Conservation (phyloP, 2,113 vertebrate genomes). For the Cyprinodon variegatus region DNA sequence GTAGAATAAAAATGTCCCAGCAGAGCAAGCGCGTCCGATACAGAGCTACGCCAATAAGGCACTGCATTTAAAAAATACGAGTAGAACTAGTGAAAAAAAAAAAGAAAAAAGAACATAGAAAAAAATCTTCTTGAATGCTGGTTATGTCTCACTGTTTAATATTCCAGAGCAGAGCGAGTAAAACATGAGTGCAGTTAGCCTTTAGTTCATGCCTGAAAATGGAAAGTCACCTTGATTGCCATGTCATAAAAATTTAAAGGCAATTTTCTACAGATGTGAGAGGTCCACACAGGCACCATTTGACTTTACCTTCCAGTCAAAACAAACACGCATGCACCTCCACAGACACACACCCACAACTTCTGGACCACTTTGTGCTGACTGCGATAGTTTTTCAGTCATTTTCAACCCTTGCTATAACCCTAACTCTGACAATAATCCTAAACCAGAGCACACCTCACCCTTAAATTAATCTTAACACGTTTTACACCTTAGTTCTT, state of each 20-base stretch:
- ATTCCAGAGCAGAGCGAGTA: slow-evolving; percentile 29
- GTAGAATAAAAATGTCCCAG: slow-evolving; percentile 26
- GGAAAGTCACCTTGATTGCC: slow-evolving; percentile 40
- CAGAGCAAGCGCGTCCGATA: slow-evolving; percentile 16
- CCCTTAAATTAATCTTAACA: too few species aligned
- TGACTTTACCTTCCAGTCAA: slow-evolving; percentile 11
- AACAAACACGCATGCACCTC: neutral
- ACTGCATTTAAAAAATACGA: slow-evolving; percentile 11
- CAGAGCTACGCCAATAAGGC: slow-evolving; percentile 38
- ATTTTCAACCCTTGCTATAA: too few species aligned
- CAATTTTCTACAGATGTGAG: slow-evolving; percentile 23
- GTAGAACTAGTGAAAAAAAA: slow-evolving; percentile 24
- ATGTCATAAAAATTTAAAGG: slow-evolving; percentile 44
- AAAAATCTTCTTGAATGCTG: slow-evolving; percentile 20
- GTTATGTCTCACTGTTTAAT: slow-evolving; percentile 24
- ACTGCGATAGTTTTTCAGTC: too few species aligned
- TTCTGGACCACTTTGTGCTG: too few species aligned
- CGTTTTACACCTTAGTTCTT: too few species aligned
- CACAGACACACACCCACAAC: neutral
- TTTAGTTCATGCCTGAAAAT: slow-evolving; percentile 52
- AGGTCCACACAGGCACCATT: slow-evolving; percentile 22
- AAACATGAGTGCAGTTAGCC: slow-evolving; percentile 34
- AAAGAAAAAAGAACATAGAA: neutral
- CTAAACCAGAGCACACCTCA: too few species aligned
- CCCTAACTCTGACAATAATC: too few species aligned